Conservation (phyloP, 2,113 vertebrate species). For the Zeus faber region DNA sequence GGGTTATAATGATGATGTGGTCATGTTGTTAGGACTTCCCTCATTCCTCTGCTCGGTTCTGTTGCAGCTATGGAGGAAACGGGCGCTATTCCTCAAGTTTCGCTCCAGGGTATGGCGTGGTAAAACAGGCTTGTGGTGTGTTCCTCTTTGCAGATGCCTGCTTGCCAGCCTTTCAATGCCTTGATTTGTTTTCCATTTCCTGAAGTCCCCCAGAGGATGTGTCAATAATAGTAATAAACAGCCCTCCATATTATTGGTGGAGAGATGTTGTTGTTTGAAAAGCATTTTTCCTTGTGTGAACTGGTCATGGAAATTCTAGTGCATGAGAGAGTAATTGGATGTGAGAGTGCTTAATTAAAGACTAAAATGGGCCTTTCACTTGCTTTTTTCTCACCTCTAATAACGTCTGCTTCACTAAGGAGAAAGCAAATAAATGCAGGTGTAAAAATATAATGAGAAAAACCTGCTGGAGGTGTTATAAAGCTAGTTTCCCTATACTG, state of each 20-base stretch:
- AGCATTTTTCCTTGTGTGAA: slow-evolving; percentile 33
- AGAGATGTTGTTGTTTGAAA: slow-evolving; percentile 15
- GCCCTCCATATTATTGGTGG: slow-evolving; percentile 7
- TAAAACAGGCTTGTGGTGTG: slow-evolving; percentile 70
- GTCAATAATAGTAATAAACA: slow-evolving; percentile 11
- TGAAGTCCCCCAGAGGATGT: neutral
- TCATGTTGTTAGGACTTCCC: too few relatives aligned
- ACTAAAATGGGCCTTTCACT: slow-evolving; percentile 26
- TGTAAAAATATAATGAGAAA: slow-evolving; percentile 37
- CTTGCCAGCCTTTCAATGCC: slow-evolving; percentile 11
- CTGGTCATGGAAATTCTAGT: slow-evolving; percentile 34
- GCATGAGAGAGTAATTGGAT: slow-evolving; percentile 23
- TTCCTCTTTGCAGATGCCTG: slow-evolving; percentile 26
- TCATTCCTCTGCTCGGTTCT: slow-evolving; percentile 56
- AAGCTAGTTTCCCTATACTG: neutral
- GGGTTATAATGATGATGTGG: slow-evolving; percentile 16
- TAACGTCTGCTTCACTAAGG: slow-evolving; percentile 42
- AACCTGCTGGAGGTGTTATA: neutral
- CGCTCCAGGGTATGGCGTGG: slow-evolving; percentile 77
- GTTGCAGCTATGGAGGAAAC: slow-evolving; percentile 75
- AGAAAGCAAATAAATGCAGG: slow-evolving; percentile 21
- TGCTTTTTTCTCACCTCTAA: slow-evolving; percentile 59
- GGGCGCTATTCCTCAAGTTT: slow-evolving; percentile 75
- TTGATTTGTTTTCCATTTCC: neutral
- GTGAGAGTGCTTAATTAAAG: slow-evolving; percentile 38